phyloP scores from a whole-genome alignment of 2,797 vertebrate genomes.

The Propithecus perrieri region DNA sequence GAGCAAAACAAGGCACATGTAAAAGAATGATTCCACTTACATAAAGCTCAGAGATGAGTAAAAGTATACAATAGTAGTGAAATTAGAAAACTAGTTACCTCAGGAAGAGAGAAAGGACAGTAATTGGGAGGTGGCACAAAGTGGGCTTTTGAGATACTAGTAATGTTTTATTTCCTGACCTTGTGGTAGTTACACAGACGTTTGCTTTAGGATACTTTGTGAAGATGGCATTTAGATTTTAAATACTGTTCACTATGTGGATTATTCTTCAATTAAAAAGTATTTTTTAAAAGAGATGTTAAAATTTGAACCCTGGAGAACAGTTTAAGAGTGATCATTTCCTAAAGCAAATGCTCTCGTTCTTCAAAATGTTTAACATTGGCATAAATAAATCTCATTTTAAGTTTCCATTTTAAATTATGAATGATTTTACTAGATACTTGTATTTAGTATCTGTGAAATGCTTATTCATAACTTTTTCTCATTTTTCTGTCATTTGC shows the following conservation, averaged over 20 bases:
- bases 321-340: not conserved
- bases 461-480: not conserved
- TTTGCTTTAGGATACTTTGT: not conserved
- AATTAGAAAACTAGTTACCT: not conserved
- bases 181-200: not conserved
- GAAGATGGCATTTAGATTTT: not conserved
- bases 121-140: rapidly evolving
- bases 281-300: not conserved
- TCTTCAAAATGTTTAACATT: not conserved
- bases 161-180: not conserved
- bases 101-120: too few species aligned
- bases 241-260: not conserved
- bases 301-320: not conserved
- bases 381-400: not conserved
- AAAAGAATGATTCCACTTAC: not conserved
- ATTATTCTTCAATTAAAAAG: not conserved
- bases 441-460: not conserved
- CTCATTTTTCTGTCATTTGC: not conserved
- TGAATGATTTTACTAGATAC: not conserved
- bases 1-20: not conserved
- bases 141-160: not conserved
- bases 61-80: not conserved
- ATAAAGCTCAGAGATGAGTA: not conserved
- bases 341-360: not conserved
- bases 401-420: not conserved